Evolutionary conservation across 2,888 invertebrate genomes (phyloP), one percentile per base, ranked within the genome.

Genomic region (Aethes cnicana): DNA sequence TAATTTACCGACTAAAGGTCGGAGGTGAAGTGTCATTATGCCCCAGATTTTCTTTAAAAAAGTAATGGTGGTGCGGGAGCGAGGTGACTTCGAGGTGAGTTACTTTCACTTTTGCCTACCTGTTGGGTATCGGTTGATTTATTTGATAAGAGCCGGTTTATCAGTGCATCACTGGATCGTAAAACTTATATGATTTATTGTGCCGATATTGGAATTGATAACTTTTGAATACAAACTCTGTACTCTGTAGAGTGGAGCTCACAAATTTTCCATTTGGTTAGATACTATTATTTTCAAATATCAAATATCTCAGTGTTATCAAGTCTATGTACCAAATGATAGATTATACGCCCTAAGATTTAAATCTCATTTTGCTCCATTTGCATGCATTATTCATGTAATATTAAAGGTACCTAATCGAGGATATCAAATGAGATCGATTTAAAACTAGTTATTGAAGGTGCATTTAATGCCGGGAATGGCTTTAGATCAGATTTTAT

Each of bases 31-130:
- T 50, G 78, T 73, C 76, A 78, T 55, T 66, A 89, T 89, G 88
- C 88, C 88, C 72, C 88, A 87, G 81, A 82, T 89, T 81, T 89
- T 87, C 81, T 89, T 89, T 68, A 88, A 88, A 88, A 89, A 88
- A 81, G 88, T 89, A 58, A 87, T 89, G 88, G 81, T 88, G 68
- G 77, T 89, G 64, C 77, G 76, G 76, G 85, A 87, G 54, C 86
- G 84, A 59, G 77, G 76, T 57, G 65, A 81, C 66, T 80, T 76
- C 81, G 87, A 89, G 88, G 88, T 89, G 64, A 87, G 84, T 73
- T 42, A 83, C 88, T 89, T 89, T 88, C 86, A 84, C 88, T 87
- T 82, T 79, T 72, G 53, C 55, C 62, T 48, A 65, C 68, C 68
- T 64, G 55, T 47, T 56, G 58, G 41, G 42, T 46, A 35, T 36